Conservation (phyloP, 2,113 vertebrate species). For the Talpa occidentalis region DNA sequence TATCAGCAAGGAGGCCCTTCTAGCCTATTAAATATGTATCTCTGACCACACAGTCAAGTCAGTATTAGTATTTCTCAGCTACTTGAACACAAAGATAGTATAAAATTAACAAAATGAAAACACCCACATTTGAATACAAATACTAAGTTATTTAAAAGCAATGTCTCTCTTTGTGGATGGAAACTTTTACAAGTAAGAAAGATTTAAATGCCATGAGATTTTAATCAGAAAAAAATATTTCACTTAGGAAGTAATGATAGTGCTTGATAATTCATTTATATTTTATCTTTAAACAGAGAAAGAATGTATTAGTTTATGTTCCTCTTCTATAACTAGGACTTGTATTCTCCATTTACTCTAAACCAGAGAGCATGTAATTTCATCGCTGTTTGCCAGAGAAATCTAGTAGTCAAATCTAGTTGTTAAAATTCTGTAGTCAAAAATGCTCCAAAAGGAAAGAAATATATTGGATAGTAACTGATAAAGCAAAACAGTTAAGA, state of each 20-base stretch:
- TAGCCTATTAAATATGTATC: neutral
- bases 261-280: neutral
- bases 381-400: neutral
- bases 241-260: conserved; percentile 9
- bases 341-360: neutral
- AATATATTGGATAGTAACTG: neutral
- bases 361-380: neutral
- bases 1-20: neutral
- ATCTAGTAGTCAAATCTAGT: conserved; percentile 3
- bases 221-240: conserved; percentile 58
- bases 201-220: conserved; percentile 44
- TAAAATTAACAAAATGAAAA: neutral
- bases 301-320: neutral
- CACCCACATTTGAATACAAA: neutral
- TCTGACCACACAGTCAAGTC: neutral
- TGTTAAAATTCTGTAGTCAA: neutral
- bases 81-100: conserved; percentile 13
- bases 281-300: conserved; percentile 44
- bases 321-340: neutral
- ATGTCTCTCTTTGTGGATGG: neutral
- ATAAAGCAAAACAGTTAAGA: neutral
- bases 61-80: neutral
- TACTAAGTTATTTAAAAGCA: neutral
- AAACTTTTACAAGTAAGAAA: neutral
- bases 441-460: neutral